Evolutionary conservation across 2,797 vertebrate genomes (phyloP).

Genomic region (Bovichtus variegatus): DNA sequence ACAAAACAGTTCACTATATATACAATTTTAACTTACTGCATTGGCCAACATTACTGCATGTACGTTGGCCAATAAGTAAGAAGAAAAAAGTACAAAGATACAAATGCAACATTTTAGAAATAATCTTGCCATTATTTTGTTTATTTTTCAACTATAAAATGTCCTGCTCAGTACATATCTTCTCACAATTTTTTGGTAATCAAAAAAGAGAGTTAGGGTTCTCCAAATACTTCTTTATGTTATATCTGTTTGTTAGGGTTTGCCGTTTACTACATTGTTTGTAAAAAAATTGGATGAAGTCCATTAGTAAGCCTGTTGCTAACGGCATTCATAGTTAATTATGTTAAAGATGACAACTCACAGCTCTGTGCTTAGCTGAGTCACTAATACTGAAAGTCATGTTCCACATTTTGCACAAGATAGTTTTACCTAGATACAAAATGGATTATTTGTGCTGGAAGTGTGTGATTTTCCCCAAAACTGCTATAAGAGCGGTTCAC

Average conservation of each 20-base stretch:
- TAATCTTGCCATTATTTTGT: background rate
- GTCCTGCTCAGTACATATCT: background rate
- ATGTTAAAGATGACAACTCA: background rate
- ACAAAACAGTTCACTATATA: background rate
- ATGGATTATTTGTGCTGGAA: background rate
- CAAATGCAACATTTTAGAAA: background rate
- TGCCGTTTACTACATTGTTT: background rate
- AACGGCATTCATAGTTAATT: background rate
- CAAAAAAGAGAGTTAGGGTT: background rate
- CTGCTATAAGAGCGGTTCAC: background rate
- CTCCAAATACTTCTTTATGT: slow-evolving; percentile 1
- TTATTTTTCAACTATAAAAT: background rate
- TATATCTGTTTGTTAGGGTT: background rate
- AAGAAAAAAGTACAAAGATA: background rate
- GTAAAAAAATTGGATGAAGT: background rate
- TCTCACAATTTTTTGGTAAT: background rate
- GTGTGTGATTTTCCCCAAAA: background rate
- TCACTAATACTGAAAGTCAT: background rate
- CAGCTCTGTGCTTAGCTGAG: background rate
- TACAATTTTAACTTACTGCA: no score
- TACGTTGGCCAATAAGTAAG: background rate
- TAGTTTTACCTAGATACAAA: background rate
- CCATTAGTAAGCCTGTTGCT: background rate
- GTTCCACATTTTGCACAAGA: background rate
- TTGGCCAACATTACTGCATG: background rate